Evolutionary conservation across 2,888 invertebrate species (phyloP).

Genomic region (Ectemnius continuus): DNA sequence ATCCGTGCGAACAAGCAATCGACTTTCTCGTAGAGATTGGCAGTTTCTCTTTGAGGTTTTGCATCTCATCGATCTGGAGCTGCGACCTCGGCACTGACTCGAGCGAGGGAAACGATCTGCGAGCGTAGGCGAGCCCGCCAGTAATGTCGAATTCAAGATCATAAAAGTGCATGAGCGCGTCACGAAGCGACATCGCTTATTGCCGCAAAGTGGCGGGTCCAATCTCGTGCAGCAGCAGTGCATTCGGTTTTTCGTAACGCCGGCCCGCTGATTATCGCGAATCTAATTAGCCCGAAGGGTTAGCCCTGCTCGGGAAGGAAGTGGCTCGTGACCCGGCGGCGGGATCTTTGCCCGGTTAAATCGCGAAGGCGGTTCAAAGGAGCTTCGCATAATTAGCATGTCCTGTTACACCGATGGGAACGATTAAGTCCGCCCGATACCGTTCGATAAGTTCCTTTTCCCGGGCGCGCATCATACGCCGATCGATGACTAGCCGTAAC

Average conservation of each 20-base stretch:
- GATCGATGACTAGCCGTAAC: background rate
- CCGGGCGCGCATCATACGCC: conserved; percentile 1
- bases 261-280: conserved; percentile 38
- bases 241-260: conserved; percentile 48
- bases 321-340: background rate
- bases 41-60: conserved; percentile 15
- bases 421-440: conserved; percentile 19
- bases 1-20: conserved; percentile 5
- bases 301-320: conserved; percentile 7
- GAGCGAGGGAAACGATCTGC: background rate
- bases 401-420: background rate
- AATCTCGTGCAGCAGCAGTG: conserved; percentile 11
- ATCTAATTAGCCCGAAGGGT: conserved; percentile 43
- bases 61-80: too few relatives aligned
- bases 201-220: conserved; percentile 44
- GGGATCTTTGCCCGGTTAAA: conserved; percentile 6
- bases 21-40: conserved; percentile 26
- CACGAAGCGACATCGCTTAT: conserved; percentile 53
- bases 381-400: conserved; percentile 25
- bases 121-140: conserved; percentile 24
- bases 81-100: background rate
- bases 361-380: conserved; percentile 25
- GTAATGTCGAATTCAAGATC: conserved; percentile 44
- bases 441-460: conserved; percentile 8
- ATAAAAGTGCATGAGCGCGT: conserved; percentile 40